Evolutionary conservation across 2,113 vertebrate species (phyloP).

Genomic region (Lophotis ruficrista): DNA sequence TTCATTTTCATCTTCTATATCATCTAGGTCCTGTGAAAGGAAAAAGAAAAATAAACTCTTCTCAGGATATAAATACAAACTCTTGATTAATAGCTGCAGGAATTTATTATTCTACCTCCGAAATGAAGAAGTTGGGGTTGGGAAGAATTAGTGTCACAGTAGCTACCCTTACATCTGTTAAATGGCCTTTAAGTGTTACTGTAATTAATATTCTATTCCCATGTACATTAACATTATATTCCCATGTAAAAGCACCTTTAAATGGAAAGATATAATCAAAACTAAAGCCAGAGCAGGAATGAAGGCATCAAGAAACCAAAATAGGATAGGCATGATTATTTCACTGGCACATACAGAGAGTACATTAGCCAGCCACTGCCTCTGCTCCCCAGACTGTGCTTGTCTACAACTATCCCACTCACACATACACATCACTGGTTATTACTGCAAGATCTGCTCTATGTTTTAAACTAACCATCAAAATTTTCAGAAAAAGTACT

Average conservation of each 20-base stretch:
- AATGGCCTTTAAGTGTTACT: background rate
- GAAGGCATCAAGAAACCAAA: background rate
- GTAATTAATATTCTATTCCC: background rate
- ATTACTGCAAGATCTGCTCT: background rate
- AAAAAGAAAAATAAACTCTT: background rate
- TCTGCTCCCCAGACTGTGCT: background rate
- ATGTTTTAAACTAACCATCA: background rate
- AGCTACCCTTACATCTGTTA: background rate
- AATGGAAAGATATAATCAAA: background rate
- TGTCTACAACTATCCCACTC: background rate
- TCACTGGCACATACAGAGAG: background rate
- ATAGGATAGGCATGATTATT: background rate
- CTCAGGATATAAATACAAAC: background rate
- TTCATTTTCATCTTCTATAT: constrained; percentile 98
- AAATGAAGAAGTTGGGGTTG: background rate
- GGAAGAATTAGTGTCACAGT: background rate
- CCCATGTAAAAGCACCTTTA: background rate
- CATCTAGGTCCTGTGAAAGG: constrained; percentile 90
- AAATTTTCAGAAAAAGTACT: background rate
- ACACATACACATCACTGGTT: background rate
- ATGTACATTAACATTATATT: background rate
- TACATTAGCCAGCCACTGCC: background rate
- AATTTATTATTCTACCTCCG: background rate
- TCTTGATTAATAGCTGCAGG: background rate
- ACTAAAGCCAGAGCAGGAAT: background rate